Evolutionary conservation across 2,797 vertebrate genomes (phyloP).

Genomic region (Nannoperca obscura): DNA sequence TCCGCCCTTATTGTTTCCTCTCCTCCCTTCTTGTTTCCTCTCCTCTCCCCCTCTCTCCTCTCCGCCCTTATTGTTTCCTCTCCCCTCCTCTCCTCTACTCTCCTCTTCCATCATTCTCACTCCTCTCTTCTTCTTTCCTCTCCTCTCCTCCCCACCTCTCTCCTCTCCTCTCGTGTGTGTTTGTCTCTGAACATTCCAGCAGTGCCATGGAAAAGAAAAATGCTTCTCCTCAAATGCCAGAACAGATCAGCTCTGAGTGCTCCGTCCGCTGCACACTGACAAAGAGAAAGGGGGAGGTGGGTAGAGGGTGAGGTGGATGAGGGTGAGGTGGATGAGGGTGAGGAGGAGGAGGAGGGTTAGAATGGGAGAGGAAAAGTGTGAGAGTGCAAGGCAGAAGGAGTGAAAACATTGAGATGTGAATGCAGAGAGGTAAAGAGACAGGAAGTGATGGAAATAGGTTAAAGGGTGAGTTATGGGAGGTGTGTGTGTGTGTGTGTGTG

Average conservation of each 20-base stretch:
- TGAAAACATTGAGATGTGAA: slow-evolving; percentile 29
- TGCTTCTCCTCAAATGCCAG: slow-evolving; percentile 82
- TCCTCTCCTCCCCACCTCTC: neutral
- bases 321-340: slow-evolving; percentile 29
- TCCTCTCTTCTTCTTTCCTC: too few species aligned
- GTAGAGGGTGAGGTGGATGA: slow-evolving; percentile 9
- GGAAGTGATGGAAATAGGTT: slow-evolving; percentile 51
- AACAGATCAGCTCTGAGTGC: slow-evolving; percentile 78
- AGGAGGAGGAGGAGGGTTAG: slow-evolving; percentile 26
- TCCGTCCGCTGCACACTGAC: slow-evolving; percentile 81
- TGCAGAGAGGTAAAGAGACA: slow-evolving; percentile 38
- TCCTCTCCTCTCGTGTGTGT: slow-evolving; percentile 31
- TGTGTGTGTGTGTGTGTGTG: slow-evolving; percentile 26
- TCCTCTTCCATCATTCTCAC: neutral
- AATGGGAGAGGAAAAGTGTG: slow-evolving; percentile 32
- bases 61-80: neutral
- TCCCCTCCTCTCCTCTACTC: too few species aligned
- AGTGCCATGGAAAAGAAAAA: slow-evolving; percentile 73
- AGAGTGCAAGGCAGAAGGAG: slow-evolving; percentile 49
- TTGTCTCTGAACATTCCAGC: slow-evolving; percentile 72
- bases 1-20: too few species aligned
- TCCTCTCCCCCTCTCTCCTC: neutral
- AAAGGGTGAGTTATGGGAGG: slow-evolving; percentile 42
- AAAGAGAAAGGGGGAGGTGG: slow-evolving; percentile 60
- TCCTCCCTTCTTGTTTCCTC: neutral